Evolutionary conservation across 2,888 invertebrate species (phyloP).

Genomic region (Rhogogaster chlorosoma): DNA sequence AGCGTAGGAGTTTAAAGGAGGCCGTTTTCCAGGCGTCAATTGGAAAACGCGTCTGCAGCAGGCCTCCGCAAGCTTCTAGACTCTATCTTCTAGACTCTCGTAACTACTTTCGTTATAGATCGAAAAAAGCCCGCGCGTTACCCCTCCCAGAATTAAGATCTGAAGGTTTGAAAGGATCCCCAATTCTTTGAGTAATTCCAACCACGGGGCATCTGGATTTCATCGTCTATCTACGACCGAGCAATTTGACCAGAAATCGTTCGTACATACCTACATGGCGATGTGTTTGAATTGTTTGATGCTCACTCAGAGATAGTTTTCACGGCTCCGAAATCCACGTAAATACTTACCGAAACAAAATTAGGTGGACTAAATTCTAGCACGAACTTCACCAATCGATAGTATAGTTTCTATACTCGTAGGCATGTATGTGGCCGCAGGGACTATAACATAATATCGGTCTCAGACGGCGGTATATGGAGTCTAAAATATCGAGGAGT

Average conservation of each 20-base stretch:
- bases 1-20: conserved; percentile 21
- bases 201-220: neutral
- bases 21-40: neutral
- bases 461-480: neutral
- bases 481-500: neutral
- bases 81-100: neutral
- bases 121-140: neutral
- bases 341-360: neutral
- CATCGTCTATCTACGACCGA: neutral
- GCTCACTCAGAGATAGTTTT: neutral
- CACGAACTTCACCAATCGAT: neutral
- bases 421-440: no score
- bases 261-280: neutral
- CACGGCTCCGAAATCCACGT: neutral
- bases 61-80: neutral
- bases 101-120: neutral
- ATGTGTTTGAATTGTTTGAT: neutral
- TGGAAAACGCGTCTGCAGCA: neutral
- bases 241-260: neutral
- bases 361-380: neutral
- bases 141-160: neutral
- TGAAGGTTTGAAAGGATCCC: neutral
- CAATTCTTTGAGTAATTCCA: neutral
- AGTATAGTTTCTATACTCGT: neutral
- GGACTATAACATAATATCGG: no score